Evolutionary conservation across 1,140 invertebrate genomes (phyloP), one percentile per base, ranked within the genome.

Genomic region (Caenorhabditis briggsae): DNA sequence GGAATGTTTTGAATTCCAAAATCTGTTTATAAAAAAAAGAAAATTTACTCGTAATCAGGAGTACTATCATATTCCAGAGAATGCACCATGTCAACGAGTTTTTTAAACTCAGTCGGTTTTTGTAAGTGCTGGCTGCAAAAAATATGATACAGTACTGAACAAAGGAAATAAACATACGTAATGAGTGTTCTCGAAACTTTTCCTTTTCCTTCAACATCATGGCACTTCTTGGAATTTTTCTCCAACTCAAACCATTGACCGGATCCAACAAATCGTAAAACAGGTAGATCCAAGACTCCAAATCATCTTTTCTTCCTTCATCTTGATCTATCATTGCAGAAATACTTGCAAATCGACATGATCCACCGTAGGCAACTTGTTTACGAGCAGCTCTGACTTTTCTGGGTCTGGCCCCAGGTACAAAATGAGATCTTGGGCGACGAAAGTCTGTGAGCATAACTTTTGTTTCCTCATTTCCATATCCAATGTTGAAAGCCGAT

Each of bases 201-300:
- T 78, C 70, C 70, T 78, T 78, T n/a, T 78, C 70, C 70, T 78
- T 78, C 11, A 78, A 53, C 70, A 78, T 20, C 43, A 50, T 78
- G 11, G 23, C 14, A 23, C 46, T 50, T 43, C 70, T 48, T 2
- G 70, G 70, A 2, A 50, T 23, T 11, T 20, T 50, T 16, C 46
- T 78, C 70, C 70, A 78, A 50, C 46, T 50, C 20, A 78, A 7
- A 2, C 70, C 70, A 53, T 53, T 20, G 20, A 53, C 70, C 7
- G 46, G 43, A 78, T 78, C 70, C 16, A 78, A 18, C 3, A 78
- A 9, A 8, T 78, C 70, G 12, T 50, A 78, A 53, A 78, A 11
- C 70, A 78, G 25, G 23, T 78, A 78, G 14, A 78, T 78, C 70
- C 70, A 78, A 9, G 70, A 48, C n/a, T 78, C 70, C 18, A 78